Evolutionary conservation across 2,888 invertebrate genomes (phyloP).

Genomic region (Drosophila stalkeri): DNA sequence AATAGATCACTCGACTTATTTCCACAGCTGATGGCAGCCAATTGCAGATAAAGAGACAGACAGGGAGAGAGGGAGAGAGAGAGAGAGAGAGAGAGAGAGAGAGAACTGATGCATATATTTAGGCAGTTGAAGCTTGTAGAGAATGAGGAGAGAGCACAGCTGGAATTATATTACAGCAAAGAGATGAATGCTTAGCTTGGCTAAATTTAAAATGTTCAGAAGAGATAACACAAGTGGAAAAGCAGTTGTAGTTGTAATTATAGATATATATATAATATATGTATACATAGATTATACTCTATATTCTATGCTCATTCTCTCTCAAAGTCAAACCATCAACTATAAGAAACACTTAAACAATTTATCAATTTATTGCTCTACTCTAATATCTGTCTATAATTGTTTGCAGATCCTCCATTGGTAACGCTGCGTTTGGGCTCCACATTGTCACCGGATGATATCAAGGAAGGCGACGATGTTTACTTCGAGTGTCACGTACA

Average conservation of each 20-base stretch:
- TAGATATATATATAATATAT: no score
- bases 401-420: slow-evolving; percentile 91
- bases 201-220: no score
- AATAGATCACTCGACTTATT: slow-evolving; percentile 51
- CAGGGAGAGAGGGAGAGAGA: background rate
- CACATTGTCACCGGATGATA: slow-evolving; percentile 93
- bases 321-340: background rate
- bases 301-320: no score
- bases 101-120: background rate
- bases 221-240: background rate
- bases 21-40: slow-evolving; percentile 21
- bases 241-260: no score
- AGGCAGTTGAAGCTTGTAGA: background rate
- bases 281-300: no score
- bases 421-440: slow-evolving; percentile 93
- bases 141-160: background rate
- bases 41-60: background rate
- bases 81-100: no score
- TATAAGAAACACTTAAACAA: background rate
- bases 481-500: slow-evolving; percentile 97
- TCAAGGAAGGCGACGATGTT: slow-evolving; percentile 96
- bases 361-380: slow-evolving; percentile 3
- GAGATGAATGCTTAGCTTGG: no score
- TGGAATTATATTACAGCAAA: background rate
- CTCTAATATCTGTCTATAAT: background rate